phyloP scores from a whole-genome alignment of 2,113 vertebrate species.

The Strigops habroptila region DNA sequence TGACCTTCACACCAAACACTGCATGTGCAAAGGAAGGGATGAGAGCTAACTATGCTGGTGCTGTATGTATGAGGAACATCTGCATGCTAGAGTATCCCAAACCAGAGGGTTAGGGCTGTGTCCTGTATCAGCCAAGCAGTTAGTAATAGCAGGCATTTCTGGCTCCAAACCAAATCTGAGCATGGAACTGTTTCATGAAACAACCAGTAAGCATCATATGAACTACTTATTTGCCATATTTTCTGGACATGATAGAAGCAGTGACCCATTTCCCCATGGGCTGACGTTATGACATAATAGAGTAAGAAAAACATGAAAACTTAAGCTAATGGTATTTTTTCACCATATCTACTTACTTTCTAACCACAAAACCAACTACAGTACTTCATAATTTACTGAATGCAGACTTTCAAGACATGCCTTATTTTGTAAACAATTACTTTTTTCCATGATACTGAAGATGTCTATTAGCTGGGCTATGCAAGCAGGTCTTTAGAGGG shows the following conservation, averaged over 20 bases:
- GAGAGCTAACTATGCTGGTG: background rate
- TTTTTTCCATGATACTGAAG: background rate
- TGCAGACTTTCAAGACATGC: background rate
- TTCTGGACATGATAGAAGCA: background rate
- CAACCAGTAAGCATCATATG: background rate
- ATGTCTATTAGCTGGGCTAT: background rate
- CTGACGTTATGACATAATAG: background rate
- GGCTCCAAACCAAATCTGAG: background rate
- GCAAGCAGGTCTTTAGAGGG: background rate
- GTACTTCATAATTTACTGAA: background rate
- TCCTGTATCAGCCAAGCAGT: background rate
- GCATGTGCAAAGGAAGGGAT: background rate
- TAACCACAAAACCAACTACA: background rate
- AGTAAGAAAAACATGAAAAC: background rate
- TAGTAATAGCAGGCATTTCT: background rate
- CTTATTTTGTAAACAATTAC: background rate
- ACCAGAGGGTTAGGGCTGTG: background rate
- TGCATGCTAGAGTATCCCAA: background rate
- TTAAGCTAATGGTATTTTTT: background rate
- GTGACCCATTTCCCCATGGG: background rate
- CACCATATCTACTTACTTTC: background rate
- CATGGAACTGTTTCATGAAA: background rate
- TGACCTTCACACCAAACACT: background rate
- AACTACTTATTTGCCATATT: background rate
- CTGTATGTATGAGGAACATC: background rate